Evolutionary conservation across 2,888 invertebrate species (phyloP).

Genomic region (Tenthredo amoena): DNA sequence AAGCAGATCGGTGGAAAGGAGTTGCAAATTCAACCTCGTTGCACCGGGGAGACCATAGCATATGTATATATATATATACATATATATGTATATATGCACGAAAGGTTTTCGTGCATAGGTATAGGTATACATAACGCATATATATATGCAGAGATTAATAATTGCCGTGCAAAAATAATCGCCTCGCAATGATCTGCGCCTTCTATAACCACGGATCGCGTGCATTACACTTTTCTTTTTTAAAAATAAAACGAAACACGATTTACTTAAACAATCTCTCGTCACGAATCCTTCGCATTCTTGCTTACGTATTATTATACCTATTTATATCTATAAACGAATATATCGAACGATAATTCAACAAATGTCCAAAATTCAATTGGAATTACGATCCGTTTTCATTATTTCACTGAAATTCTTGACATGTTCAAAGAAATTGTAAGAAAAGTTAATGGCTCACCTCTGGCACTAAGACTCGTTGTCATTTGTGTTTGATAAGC

Average conservation of each 20-base stretch:
- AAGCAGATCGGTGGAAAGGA: constrained; percentile 16
- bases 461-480: constrained; percentile 69
- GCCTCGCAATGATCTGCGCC: constrained; percentile 41
- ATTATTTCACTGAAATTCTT: neutral
- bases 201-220: constrained; percentile 34
- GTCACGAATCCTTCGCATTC: constrained; percentile 20
- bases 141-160: constrained; percentile 48
- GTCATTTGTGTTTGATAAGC: constrained; percentile 70
- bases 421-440: neutral
- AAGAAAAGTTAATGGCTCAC: constrained; percentile 57
- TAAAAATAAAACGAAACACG: constrained; percentile 3
- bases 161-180: constrained; percentile 53
- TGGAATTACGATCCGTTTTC: neutral
- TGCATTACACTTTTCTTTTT: constrained; percentile 20
- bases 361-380: neutral
- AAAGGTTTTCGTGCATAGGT: neutral
- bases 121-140: neutral
- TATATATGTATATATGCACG: neutral
- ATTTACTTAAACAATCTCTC: constrained; percentile 40
- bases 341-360: neutral
- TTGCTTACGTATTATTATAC: neutral
- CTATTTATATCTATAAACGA: neutral
- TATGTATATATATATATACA: neutral
- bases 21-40: constrained; percentile 44
- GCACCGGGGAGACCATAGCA: neutral